Percentiles rank a stretch among this genome's conserved stretches.
Evolutionary conservation across 2,888 invertebrate species (phyloP).

Genomic region (Lycocerus yunnanus): DNA sequence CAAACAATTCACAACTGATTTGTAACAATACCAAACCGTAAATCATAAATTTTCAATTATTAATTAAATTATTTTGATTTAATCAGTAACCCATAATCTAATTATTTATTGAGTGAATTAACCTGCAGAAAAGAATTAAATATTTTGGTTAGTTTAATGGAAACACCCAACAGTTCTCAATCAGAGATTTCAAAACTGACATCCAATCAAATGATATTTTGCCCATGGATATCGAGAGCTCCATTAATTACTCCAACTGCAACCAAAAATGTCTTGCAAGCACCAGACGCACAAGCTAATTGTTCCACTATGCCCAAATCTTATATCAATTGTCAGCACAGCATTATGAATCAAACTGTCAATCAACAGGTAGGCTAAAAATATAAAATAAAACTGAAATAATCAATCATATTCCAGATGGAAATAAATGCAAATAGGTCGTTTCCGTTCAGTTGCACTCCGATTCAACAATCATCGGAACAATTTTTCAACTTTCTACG

Average conservation of each 20-base stretch:
- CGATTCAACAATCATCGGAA: slow-evolving; percentile 46
- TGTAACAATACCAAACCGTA: neutral
- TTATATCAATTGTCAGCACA: neutral
- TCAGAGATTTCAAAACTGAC: slow-evolving; percentile 16
- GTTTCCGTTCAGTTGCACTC: slow-evolving; percentile 2
- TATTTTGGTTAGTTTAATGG: neutral
- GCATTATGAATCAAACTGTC: neutral
- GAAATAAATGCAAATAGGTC: neutral
- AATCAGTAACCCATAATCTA: neutral
- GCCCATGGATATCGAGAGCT: slow-evolving; percentile 35
- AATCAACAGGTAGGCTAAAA: slow-evolving; percentile 2
- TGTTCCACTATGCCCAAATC: neutral
- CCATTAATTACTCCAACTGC: slow-evolving; percentile 20
- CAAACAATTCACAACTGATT: neutral
- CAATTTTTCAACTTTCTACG: slow-evolving; percentile 53
- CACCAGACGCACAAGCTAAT: neutral
- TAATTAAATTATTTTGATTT: neutral
- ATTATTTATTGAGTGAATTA: neutral
- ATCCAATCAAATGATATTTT: slow-evolving; percentile 26
- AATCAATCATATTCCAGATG: neutral
- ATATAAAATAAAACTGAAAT: neutral
- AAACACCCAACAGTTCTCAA: slow-evolving; percentile 1
- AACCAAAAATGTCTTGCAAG: neutral
- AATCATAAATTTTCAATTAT: neutral
- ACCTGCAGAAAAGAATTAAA: neutral